Percentiles rank a stretch among this genome's conserved stretches.
phyloP scores from a whole-genome alignment of 1,140 invertebrate genomes.

The Hypsibius dujardini region DNA sequence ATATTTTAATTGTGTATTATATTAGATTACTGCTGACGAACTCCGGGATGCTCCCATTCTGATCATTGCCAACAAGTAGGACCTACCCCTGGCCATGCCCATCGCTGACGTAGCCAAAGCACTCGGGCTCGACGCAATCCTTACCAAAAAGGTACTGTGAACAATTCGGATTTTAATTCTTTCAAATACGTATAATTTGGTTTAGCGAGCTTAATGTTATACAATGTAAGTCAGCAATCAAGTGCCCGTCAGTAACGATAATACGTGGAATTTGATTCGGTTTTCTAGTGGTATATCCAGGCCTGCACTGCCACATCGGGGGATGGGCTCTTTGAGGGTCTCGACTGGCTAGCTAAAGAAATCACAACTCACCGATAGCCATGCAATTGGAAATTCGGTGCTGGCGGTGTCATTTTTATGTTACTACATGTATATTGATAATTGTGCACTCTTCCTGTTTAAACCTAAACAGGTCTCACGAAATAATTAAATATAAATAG shows the following conservation, averaged over 20 bases:
- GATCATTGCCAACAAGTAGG: conserved; percentile 42
- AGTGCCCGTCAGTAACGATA: too few species aligned
- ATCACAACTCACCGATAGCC: too few species aligned
- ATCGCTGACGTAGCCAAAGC: background rate
- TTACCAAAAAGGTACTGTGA: background rate
- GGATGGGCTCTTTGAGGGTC: conserved; percentile 36
- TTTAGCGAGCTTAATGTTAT: too few species aligned
- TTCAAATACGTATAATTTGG: background rate
- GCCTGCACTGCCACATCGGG: conserved; percentile 37
- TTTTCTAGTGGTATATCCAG: conserved; percentile 37
- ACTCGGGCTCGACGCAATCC: background rate
- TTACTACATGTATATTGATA: too few species aligned
- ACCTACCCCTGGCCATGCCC: conserved; percentile 23
- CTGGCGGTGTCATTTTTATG: too few species aligned
- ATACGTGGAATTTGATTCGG: too few species aligned
- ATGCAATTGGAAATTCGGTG: too few species aligned
- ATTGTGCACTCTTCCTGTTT: too few species aligned
- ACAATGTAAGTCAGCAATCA: too few species aligned
- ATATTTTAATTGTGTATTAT: conserved; percentile 32
- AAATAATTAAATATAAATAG: too few species aligned
- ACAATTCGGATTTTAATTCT: background rate
- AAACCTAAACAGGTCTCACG: too few species aligned
- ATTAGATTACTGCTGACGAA: conserved; percentile 33
- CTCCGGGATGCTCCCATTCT: conserved; percentile 39
- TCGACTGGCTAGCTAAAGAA: conserved; percentile 37